Conservation (phyloP, 2,888 invertebrate species). For the Halictus quadricinctus region DNA sequence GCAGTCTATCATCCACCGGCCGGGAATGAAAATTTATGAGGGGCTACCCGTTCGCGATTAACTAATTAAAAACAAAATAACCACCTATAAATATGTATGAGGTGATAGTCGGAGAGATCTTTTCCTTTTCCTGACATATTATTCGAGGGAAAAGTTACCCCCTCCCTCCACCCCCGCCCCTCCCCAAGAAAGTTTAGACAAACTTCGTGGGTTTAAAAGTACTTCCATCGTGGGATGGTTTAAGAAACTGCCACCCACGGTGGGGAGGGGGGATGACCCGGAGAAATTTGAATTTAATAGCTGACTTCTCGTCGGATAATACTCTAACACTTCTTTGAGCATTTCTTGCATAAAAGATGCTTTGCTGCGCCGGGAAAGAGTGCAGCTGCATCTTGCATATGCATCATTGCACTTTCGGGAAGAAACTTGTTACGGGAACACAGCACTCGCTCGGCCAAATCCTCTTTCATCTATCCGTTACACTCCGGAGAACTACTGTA, state of each 20-base stretch:
- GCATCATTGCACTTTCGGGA: neutral
- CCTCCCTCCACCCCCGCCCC: too few species aligned
- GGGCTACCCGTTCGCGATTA: constrained; percentile 5
- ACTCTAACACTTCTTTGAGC: neutral
- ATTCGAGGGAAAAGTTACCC: neutral
- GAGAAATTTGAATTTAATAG: constrained; percentile 13
- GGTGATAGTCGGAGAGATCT: neutral
- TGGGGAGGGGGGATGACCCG: neutral
- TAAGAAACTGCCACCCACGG: neutral
- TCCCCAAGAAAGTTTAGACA: neutral
- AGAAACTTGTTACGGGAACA: constrained; percentile 2
- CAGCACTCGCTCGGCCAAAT: neutral
- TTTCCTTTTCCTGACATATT: neutral
- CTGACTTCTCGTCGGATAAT: constrained; percentile 18
- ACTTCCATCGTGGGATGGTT: neutral
- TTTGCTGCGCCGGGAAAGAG: neutral
- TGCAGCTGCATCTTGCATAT: neutral
- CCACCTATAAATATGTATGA: constrained; percentile 43
- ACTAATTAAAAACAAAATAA: constrained; percentile 39
- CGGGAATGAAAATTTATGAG: constrained; percentile 47
- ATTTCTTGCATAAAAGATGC: constrained; percentile 17
- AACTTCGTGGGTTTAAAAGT: neutral
- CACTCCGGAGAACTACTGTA: neutral
- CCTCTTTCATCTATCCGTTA: neutral
- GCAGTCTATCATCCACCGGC: neutral